These are phyloP conservation scores for Brachionus rotundiformis DNA, from an alignment of 1,140 invertebrate genomes.

Conservation along the genomic window DNA sequence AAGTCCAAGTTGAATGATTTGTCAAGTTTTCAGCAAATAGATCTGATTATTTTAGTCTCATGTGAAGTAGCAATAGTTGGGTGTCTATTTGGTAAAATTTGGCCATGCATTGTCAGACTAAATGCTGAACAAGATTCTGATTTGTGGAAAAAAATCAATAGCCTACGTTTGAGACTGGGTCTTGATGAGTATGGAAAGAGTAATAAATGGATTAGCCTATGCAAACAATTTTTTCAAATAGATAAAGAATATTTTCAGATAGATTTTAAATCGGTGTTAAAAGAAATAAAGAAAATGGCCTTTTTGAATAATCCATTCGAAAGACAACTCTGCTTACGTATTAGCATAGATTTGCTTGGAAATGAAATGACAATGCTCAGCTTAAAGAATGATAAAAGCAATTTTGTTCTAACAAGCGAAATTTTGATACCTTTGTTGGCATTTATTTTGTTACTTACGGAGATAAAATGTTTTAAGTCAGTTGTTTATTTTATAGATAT, in stretches of 20 bases:
- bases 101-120: conserved; percentile 3
- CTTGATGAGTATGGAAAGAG: neutral
- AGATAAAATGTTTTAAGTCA: conserved; percentile 18
- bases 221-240: neutral
- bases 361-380: conserved; percentile 27
- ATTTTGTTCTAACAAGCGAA: conserved; percentile 5
- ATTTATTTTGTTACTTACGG: neutral
- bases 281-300: conserved; percentile 23
- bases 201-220: neutral
- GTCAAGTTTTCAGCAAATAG: neutral
- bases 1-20: neutral
- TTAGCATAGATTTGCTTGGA: neutral
- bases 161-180: neutral
- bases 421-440: conserved; percentile 27
- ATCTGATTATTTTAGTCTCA: conserved; percentile 1
- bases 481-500: conserved; percentile 31
- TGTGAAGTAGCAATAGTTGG: conserved; percentile 18
- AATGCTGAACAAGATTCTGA: neutral
- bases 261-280: conserved; percentile 22
- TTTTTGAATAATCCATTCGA: conserved; percentile 37
- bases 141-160: neutral
- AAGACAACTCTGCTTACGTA: neutral
- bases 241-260: neutral
- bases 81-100: conserved; percentile 2
- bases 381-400: neutral